Base-by-base conservation (phyloP, 2,113 vertebrate species). In the Neolamprologus brichardi region DNA sequence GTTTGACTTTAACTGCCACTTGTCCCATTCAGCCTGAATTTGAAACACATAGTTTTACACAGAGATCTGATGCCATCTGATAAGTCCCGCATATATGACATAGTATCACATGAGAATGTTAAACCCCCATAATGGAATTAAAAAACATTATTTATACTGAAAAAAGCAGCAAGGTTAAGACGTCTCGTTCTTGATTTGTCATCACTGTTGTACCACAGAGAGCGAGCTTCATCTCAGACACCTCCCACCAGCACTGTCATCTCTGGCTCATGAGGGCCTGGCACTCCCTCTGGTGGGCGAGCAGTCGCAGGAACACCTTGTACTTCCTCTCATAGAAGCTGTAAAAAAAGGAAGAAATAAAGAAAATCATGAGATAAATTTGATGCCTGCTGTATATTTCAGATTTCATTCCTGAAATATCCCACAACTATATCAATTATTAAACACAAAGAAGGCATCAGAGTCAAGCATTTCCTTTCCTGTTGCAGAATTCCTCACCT, bases 291-390 rank as follows among this genome's bases (percentile, higher is more conserved):
- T 99, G 98, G 92, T 99, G 98, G 88, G 96, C 96, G 39, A 96
- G 96, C 2, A 99, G 96, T 78, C 95, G 97, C 95, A 97, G 91
- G 95, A 99, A 99, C 6, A 99, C 98, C 82, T 95, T 30, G 1
- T 97, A 98, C 87, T 99, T 99, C 95, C 97, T 98, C 90, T 97
- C 96, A 78, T 99, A 99, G 93, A 98, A 99, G 81, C 98, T 99
- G 94, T 1, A 88, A 92, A 23, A 37, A 2, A 87, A 84, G 8
- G 67, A 41, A 30, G 2, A 14, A 51, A 52, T 25, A 8, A 28
- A 54, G 13, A n/a, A 32, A 39, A 78, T n/a, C 4, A 64, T n/a
- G 1, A 49, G 11, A 72, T 64, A 41, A 2, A 41, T 37, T n/a
- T 56, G 8, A 62, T 13, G 12, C 46, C 39, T 4, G 15, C 5